These are phyloP conservation scores for Smutsia temminckii DNA, from an alignment of 2,797 vertebrate genomes.

Conservation along the genomic window DNA sequence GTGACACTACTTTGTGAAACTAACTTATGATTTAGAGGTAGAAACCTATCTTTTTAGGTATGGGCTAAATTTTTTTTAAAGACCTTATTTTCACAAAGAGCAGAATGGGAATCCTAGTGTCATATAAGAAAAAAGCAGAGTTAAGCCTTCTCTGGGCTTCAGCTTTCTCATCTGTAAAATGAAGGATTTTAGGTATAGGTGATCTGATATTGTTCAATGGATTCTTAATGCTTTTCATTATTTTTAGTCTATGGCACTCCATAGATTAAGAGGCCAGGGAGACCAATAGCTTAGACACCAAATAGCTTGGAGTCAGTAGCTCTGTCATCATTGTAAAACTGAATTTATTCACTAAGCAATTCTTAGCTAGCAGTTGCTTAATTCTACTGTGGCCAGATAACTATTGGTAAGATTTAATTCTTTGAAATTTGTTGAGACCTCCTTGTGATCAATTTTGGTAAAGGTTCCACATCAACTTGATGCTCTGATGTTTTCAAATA, in stretches of 20 bases:
- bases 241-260: background rate
- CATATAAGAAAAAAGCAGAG: background rate
- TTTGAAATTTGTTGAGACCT: background rate
- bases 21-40: background rate
- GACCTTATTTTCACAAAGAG: background rate
- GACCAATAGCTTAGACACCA: background rate
- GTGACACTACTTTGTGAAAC: background rate
- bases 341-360: background rate
- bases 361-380: background rate
- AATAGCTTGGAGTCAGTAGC: background rate
- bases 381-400: background rate
- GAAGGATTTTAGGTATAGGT: background rate
- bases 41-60: background rate
- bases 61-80: background rate
- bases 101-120: background rate
- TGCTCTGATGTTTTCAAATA: slow-evolving; percentile 11
- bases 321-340: background rate
- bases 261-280: background rate
- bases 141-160: background rate
- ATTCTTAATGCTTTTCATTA: background rate
- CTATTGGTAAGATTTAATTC: background rate
- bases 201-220: background rate
- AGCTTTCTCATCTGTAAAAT: background rate
- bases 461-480: background rate
- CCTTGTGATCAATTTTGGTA: background rate